A percentile compares a stretch with the other conserved stretches of the same genome.
Evolutionary conservation across 2,113 vertebrate species (phyloP).

Genomic region (Tachysurus fulvidraco): DNA sequence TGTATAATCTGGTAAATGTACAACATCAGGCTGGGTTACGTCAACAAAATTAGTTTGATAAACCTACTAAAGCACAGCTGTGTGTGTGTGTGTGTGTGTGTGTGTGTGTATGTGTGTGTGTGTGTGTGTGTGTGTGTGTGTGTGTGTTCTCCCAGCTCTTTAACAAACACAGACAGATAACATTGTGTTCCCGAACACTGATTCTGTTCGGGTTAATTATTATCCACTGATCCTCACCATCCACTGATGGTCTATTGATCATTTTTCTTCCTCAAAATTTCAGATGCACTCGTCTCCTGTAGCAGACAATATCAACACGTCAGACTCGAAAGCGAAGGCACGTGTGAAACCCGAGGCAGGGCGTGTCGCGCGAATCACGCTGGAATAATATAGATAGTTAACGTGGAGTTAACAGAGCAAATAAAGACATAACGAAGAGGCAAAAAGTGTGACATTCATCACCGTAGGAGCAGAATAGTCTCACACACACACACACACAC

Average conservation of each 20-base stretch:
- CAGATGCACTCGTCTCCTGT: not conserved
- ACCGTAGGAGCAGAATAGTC: not conserved
- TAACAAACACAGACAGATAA: conserved; percentile 43
- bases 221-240: conserved; percentile 43
- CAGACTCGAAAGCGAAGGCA: not conserved
- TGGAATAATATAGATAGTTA: not conserved
- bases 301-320: conserved; percentile 26
- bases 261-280: conserved; percentile 16
- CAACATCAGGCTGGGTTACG: not conserved
- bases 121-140: not conserved
- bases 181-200: conserved; percentile 51
- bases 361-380: not conserved
- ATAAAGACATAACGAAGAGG: conserved; percentile 19
- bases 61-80: not conserved
- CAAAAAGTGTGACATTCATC: not conserved
- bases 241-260: conserved; percentile 34
- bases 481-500: too few relatives aligned
- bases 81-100: not conserved
- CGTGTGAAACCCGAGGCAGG: not conserved
- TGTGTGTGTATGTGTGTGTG: not conserved
- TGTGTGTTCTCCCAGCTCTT: conserved; percentile 14
- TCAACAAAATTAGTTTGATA: not conserved
- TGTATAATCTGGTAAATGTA: conserved; percentile 11
- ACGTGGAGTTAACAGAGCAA: conserved; percentile 5
- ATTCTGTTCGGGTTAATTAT: conserved; percentile 61